These are phyloP conservation scores for Zophobas atratus DNA, from an alignment of 1,140 invertebrate species.

Conservation along the genomic window DNA sequence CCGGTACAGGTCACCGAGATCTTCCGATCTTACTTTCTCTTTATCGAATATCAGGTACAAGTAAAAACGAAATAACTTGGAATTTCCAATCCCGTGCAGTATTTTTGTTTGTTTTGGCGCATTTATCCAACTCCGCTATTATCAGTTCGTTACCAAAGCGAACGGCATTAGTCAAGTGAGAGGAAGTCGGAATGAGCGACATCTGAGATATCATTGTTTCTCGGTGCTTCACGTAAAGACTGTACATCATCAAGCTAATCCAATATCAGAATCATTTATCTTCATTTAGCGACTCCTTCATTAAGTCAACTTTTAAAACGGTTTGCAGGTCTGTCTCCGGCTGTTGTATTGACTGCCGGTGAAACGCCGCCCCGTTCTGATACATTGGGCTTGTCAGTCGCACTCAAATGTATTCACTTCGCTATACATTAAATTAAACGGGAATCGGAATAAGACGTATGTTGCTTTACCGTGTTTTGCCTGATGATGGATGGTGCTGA, in stretches of 20 bases:
- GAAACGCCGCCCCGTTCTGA: conserved; percentile 49
- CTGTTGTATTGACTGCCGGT: conserved; percentile 52
- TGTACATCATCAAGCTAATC: conserved; percentile 66
- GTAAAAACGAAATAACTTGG: background rate
- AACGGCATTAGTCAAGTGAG: background rate
- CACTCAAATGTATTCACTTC: conserved; percentile 64
- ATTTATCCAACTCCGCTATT: conserved; percentile 18
- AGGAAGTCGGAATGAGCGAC: conserved; percentile 28
- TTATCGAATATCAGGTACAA: too few relatives aligned
- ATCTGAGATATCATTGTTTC: conserved; percentile 56
- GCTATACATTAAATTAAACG: conserved; percentile 64
- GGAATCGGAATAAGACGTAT: conserved; percentile 62
- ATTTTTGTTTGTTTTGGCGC: background rate
- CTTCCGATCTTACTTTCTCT: too few relatives aligned
- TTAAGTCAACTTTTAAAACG: conserved; percentile 67
- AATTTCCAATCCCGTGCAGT: background rate
- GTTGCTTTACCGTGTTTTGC: conserved; percentile 55
- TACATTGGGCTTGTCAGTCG: conserved; percentile 63
- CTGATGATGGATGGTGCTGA: conserved; percentile 56
- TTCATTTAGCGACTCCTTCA: conserved; percentile 68
- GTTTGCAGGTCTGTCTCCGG: conserved; percentile 60
- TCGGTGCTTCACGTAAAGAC: conserved; percentile 58
- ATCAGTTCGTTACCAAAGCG: background rate
- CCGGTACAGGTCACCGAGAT: too few relatives aligned
- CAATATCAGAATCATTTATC: conserved; percentile 69